phyloP scores from a whole-genome alignment of 2,113 vertebrate genomes.

The Perognathus longimembris region DNA sequence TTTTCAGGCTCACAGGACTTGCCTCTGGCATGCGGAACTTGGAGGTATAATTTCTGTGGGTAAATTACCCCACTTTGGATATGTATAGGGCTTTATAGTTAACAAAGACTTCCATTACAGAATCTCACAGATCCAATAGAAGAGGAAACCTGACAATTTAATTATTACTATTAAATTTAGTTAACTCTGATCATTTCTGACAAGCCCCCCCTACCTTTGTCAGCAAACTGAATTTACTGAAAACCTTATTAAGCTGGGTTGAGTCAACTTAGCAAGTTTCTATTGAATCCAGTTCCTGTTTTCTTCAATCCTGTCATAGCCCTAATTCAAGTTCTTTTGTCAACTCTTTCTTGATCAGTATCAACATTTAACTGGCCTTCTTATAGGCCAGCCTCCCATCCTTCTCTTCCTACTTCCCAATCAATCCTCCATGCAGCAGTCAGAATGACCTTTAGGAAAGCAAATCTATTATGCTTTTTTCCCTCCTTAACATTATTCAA shows the following conservation, averaged over 20 bases:
- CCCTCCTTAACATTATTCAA: conserved; percentile 46
- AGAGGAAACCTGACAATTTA: conserved; percentile 34
- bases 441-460: conserved; percentile 69
- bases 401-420: conserved; percentile 2
- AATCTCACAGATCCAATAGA: neutral
- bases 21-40: conserved; percentile 52
- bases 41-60: conserved; percentile 59
- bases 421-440: conserved; percentile 55
- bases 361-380: conserved; percentile 10
- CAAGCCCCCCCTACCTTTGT: conserved; percentile 24
- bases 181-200: conserved; percentile 62
- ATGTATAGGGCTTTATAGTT: conserved; percentile 20
- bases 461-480: conserved; percentile 65
- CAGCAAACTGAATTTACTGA: conserved; percentile 33
- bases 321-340: neutral
- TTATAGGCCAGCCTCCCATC: neutral
- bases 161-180: conserved; percentile 66
- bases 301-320: neutral
- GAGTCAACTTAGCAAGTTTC: conserved; percentile 5
- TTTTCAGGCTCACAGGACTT: conserved; percentile 30
- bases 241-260: neutral
- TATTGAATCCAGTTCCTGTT: neutral
- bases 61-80: conserved; percentile 37
- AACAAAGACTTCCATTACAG: conserved; percentile 55
- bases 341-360: neutral